phyloP scores from a whole-genome alignment of 1,140 invertebrate species.

The Nautilus pompilius region DNA sequence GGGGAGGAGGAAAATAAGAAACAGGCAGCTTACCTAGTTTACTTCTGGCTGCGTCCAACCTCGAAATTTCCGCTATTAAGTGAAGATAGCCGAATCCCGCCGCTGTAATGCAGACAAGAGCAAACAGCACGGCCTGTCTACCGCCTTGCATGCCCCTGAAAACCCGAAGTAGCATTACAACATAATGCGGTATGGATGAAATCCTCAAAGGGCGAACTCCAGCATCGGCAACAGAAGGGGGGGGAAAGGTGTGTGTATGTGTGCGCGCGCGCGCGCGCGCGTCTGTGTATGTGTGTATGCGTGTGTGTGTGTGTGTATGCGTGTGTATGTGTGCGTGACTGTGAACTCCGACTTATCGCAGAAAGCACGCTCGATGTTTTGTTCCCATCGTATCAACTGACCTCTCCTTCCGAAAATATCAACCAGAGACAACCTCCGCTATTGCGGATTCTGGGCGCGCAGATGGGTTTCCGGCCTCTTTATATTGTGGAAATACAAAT shows the following conservation, averaged over 20 bases:
- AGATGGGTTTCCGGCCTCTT: too few relatives aligned
- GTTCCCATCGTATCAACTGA: too few relatives aligned
- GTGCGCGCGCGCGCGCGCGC: too few relatives aligned
- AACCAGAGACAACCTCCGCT: too few relatives aligned
- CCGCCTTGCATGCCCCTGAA: conserved; percentile 1
- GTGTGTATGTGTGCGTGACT: neutral
- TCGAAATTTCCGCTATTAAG: neutral
- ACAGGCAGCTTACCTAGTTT: neutral
- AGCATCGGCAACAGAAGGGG: neutral
- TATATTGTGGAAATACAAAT: too few relatives aligned
- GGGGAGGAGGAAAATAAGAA: neutral
- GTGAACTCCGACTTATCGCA: neutral
- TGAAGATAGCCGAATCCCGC: conserved; percentile 1
- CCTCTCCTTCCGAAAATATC: too few relatives aligned
- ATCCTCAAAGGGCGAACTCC: neutral
- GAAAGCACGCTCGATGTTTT: too few relatives aligned
- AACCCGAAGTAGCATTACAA: conserved; percentile 1
- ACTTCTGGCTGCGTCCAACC: neutral
- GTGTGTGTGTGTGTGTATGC: neutral
- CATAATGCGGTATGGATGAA: neutral
- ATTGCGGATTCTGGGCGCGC: too few relatives aligned
- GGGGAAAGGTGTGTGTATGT: neutral
- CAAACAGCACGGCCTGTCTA: conserved; percentile 2
- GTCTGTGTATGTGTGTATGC: neutral
- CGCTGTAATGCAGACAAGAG: neutral